Base-by-base conservation (phyloP, 2,797 vertebrate genomes). In the Chaunax sp. region DNA sequence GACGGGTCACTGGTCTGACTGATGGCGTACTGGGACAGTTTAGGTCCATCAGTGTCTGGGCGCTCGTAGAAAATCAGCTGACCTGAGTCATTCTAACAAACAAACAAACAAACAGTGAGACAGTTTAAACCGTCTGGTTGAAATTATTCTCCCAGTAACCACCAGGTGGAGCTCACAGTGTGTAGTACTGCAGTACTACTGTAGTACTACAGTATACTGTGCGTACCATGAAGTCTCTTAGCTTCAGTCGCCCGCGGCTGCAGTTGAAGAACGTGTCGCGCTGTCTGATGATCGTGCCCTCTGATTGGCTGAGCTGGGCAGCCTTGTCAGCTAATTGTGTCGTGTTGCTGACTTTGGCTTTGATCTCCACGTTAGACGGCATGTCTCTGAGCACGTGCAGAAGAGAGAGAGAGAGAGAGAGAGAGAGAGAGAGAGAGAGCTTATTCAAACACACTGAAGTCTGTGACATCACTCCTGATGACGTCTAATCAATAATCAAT, bases 21-120 rank as follows among this genome's bases (percentile, higher is more conserved):
- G 85, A 94, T 84, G 77, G 83, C 93, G 81, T 94, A 96, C 4
- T 22, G 64, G 4, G 94, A 96, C 33, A 96, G 84, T 77, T 95
- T 96, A 58, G 95, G 95, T 74, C 94, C 95, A 0, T 92, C 64
- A 0, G 83, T 75, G 67, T 96, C 92, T 0, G 93, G 92, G 50
- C 95, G 94, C 53, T 96, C 85, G 11, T 96, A 96, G 87, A 94
- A 96, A 72, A 96, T 96, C 75, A 96, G 85, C 89, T 96, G 88
- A 15, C 94, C 95, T 0, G 62, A 87, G 0, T 92, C 90, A 0
- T 94, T 81, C 95, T 96, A 2, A 46, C 3, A 60, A 46, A 75
- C 43, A 84, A 40, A 64, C 28, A 64, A 25, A 46, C n/a, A 30
- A 30, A 30, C 6, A 56, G 1, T 4, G 4, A 51, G 22, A n/a